These are phyloP conservation scores for Lithophane socia DNA, from an alignment of 2,888 invertebrate species.

Conservation along the genomic window DNA sequence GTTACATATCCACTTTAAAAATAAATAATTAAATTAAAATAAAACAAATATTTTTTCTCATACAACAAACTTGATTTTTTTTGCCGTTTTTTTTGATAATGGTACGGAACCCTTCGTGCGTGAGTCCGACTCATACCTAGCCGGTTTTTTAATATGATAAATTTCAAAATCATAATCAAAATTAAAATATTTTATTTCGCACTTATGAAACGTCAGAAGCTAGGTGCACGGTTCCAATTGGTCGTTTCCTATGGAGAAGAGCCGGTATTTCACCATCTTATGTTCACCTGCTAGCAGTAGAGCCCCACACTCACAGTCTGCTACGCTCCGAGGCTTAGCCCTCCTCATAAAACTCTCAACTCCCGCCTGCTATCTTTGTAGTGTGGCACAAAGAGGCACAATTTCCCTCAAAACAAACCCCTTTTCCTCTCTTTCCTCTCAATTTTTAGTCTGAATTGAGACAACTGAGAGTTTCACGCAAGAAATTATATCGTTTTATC, in stretches of 20 bases:
- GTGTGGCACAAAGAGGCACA: conserved; percentile 50
- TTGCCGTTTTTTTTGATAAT: no score
- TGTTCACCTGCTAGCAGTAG: neutral
- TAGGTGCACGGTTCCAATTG: no score
- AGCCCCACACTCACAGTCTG: conserved; percentile 4
- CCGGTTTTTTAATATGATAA: neutral
- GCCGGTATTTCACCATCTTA: neutral
- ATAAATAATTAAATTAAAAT: no score
- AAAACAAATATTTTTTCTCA: no score
- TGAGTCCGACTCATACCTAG: no score
- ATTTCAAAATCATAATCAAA: neutral
- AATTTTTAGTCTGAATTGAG: conserved; percentile 36
- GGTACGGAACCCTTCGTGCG: no score
- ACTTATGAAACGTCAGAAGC: no score
- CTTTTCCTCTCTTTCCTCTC: conserved; percentile 13
- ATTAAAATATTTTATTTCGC: no score
- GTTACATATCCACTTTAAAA: no score
- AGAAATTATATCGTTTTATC: conserved; percentile 29
- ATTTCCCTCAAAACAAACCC: conserved; percentile 41
- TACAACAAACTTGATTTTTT: no score
- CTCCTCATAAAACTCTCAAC: conserved; percentile 60
- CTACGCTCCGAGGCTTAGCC: conserved; percentile 54
- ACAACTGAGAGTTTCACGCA: conserved; percentile 22
- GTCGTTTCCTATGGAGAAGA: no score
- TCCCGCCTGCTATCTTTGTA: conserved; percentile 56